Conservation (phyloP, 2,797 vertebrate species). For the Botia kubotai region DNA sequence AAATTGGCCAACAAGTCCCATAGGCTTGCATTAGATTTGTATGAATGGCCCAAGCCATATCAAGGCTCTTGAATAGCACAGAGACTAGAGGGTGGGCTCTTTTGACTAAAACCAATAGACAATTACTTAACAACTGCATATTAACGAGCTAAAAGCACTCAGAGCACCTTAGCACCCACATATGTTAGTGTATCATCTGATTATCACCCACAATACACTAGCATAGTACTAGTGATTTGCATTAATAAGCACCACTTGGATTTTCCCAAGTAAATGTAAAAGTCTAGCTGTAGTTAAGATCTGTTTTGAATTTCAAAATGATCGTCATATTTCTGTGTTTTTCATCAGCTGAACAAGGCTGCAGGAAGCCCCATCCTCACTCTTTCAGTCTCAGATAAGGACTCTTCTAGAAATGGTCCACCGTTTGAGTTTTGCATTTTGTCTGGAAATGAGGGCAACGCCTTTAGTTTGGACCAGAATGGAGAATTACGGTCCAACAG, state of each 20-base stretch:
- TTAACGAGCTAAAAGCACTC: not conserved
- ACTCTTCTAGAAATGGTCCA: slow-evolving; percentile 89
- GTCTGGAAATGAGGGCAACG: slow-evolving; percentile 85
- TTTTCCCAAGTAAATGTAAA: not conserved
- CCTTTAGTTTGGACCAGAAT: slow-evolving; percentile 85
- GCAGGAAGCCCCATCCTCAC: slow-evolving; percentile 85
- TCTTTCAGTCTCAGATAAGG: slow-evolving; percentile 87
- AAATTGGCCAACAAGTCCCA: not conserved
- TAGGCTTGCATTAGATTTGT: not conserved
- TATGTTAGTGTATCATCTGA: too few relatives aligned
- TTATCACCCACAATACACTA: not conserved
- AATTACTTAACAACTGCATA: not conserved
- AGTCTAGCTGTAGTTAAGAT: not conserved
- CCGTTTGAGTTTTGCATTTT: slow-evolving; percentile 89
- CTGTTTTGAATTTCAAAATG: not conserved
- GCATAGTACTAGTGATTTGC: not conserved
- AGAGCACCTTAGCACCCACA: not conserved
- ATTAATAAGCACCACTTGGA: not conserved
- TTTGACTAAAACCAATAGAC: not conserved
- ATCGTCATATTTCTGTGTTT: not conserved
- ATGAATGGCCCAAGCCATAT: not conserved
- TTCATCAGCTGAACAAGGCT: slow-evolving; percentile 86
- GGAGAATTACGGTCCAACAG: slow-evolving; percentile 80
- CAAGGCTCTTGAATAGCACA: not conserved
- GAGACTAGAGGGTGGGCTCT: not conserved